Conservation (phyloP, 2,113 vertebrate species). For the Scytalopus superciliaris region DNA sequence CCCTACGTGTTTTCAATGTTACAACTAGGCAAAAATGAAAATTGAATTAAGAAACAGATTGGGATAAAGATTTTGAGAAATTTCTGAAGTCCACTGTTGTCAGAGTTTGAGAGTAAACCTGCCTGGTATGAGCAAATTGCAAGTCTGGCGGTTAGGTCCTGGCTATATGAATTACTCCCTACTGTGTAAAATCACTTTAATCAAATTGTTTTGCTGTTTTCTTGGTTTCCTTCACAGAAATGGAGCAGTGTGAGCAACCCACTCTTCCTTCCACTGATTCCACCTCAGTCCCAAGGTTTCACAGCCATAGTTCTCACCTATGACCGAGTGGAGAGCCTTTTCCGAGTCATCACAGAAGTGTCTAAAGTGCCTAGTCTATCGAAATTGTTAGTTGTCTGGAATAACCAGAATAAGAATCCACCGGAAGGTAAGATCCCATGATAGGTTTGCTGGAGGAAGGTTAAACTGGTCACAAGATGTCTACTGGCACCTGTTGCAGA, state of each 20-base stretch:
- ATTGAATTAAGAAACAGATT: background rate
- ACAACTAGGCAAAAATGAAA: background rate
- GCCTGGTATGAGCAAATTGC: background rate
- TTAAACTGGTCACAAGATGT: background rate
- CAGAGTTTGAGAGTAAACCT: background rate
- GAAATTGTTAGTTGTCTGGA: slow-evolving; percentile 96
- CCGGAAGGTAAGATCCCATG: slow-evolving; percentile 85
- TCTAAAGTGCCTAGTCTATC: slow-evolving; percentile 96
- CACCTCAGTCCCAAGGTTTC: slow-evolving; percentile 93
- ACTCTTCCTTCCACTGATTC: slow-evolving; percentile 93
- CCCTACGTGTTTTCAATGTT: background rate
- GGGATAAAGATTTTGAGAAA: background rate
- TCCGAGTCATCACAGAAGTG: slow-evolving; percentile 96
- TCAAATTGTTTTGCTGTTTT: background rate
- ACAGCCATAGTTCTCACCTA: slow-evolving; percentile 96
- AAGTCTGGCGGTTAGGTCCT: background rate
- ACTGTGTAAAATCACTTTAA: background rate
- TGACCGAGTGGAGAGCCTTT: slow-evolving; percentile 94
- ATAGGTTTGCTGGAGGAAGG: background rate
- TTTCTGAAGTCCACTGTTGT: background rate
- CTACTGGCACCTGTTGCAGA: background rate
- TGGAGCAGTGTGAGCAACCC: slow-evolving; percentile 96
- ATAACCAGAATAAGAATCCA: slow-evolving; percentile 97
- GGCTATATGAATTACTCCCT: background rate
- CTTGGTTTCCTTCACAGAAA: slow-evolving; percentile 76